phyloP scores from a whole-genome alignment of 2,888 invertebrate genomes.

The Zygothrica quintamaculata region DNA sequence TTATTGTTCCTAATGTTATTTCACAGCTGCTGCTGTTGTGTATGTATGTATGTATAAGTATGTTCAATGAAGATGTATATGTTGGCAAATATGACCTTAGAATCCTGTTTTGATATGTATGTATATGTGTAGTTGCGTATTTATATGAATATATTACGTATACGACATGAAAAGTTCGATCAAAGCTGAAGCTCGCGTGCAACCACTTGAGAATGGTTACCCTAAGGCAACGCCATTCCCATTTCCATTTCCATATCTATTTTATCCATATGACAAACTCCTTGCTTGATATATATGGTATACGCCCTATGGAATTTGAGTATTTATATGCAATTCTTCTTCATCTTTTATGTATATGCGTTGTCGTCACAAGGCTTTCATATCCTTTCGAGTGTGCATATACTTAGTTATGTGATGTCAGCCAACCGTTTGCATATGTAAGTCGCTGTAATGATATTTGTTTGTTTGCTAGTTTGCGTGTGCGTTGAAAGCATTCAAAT shows the following conservation, averaged over 20 bases:
- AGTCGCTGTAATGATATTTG: constrained; percentile 77
- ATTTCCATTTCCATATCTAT: constrained; percentile 1
- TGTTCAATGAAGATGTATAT: constrained; percentile 65
- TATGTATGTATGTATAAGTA: constrained; percentile 41
- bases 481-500: constrained; percentile 75
- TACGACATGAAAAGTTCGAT: constrained; percentile 69
- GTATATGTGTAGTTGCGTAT: constrained; percentile 31
- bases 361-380: constrained; percentile 71
- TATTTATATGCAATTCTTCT: constrained; percentile 78
- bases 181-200: constrained; percentile 52
- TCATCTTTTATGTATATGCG: constrained; percentile 76
- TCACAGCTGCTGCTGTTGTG: constrained; percentile 44
- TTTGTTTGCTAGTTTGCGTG: constrained; percentile 59
- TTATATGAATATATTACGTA: constrained; percentile 70
- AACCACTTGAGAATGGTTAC: constrained; percentile 65
- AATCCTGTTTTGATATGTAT: constrained; percentile 17
- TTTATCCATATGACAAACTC: too few relatives aligned
- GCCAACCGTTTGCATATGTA: constrained; percentile 70
- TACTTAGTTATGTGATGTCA: constrained; percentile 63
- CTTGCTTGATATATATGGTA: constrained; percentile 4
- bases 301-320: constrained; percentile 20
- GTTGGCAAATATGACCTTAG: constrained; percentile 41
- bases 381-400: constrained; percentile 73
- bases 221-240: constrained; percentile 15
- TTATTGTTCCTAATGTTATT: constrained; percentile 66